Evolutionary conservation across 2,797 vertebrate genomes (phyloP).

Genomic region (Hyperoplus immaculatus): DNA sequence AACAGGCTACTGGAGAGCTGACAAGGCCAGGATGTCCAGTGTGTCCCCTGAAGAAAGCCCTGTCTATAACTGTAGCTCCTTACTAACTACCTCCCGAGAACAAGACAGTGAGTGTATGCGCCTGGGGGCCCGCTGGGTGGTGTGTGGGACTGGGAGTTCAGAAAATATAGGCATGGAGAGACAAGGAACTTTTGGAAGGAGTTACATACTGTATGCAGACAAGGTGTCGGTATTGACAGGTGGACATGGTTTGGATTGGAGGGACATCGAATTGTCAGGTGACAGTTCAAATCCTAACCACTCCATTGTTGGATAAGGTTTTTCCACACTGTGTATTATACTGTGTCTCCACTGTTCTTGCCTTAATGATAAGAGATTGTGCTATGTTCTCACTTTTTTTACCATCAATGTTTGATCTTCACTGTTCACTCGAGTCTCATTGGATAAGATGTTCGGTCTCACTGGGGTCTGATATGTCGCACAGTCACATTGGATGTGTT

Average conservation of each 20-base stretch:
- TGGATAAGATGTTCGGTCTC: constrained; percentile 38
- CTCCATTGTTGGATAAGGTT: neutral
- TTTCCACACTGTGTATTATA: constrained; percentile 9
- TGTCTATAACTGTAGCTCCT: constrained; percentile 95
- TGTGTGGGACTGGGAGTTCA: constrained; percentile 31
- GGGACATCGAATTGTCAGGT: neutral
- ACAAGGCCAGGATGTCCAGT: constrained; percentile 94
- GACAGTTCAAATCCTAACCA: constrained; percentile 12
- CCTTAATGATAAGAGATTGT: constrained; percentile 26
- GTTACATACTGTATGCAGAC: constrained; percentile 9
- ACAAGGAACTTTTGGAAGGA: constrained; percentile 10
- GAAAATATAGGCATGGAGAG: constrained; percentile 9
- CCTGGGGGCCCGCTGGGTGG: constrained; percentile 65
- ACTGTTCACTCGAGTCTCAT: constrained; percentile 47
- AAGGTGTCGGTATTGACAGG: constrained; percentile 13
- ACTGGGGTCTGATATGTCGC: constrained; percentile 36
- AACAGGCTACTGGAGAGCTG: constrained; percentile 99
- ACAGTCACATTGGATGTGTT: constrained; percentile 38
- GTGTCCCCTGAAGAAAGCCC: constrained; percentile 92
- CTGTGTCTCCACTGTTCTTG: constrained; percentile 32
- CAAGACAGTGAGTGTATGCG: constrained; percentile 97
- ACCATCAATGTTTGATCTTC: constrained; percentile 28
- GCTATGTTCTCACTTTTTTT: constrained; percentile 24
- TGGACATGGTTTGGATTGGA: constrained; percentile 25
- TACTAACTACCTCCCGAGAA: constrained; percentile 95